These are phyloP conservation scores for Solen grandis DNA, from an alignment of 1,140 invertebrate species.

Conservation along the genomic window DNA sequence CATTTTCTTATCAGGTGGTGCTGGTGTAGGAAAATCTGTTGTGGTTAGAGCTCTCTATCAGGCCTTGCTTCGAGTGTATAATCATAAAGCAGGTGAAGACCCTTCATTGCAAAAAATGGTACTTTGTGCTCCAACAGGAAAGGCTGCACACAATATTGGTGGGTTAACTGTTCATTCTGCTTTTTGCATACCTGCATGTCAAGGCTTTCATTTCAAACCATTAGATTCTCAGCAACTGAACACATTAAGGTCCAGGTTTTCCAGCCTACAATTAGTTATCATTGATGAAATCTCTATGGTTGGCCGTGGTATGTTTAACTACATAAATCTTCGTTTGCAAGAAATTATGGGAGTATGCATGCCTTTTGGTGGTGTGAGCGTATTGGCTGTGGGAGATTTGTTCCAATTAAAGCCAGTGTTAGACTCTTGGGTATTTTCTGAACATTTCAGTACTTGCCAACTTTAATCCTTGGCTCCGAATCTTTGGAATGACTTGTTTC, in stretches of 20 bases:
- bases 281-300: constrained; percentile 55
- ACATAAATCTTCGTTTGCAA: constrained; percentile 27
- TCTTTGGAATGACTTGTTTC: constrained; percentile 27
- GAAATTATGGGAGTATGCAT: constrained; percentile 47
- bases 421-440: constrained; percentile 37
- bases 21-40: constrained; percentile 42
- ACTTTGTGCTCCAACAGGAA: constrained; percentile 57
- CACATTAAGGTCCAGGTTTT: constrained; percentile 16
- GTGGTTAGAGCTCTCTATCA: constrained; percentile 49
- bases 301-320: constrained; percentile 29
- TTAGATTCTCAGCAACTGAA: constrained; percentile 16
- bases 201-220: constrained; percentile 33
- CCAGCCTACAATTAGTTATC: constrained; percentile 27
- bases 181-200: constrained; percentile 57
- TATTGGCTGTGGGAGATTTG: constrained; percentile 61
- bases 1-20: constrained; percentile 39
- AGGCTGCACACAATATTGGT: too few species aligned
- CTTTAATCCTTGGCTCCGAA: neutral
- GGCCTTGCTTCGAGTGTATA: constrained; percentile 29
- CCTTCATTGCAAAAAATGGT: too few species aligned
- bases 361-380: constrained; percentile 53
- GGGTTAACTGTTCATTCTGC: constrained; percentile 36
- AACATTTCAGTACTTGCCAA: neutral
- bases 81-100: too few species aligned
- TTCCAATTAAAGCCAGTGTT: constrained; percentile 58